Conservation (phyloP, 2,888 invertebrate species). For the Heteromyza rotundicornis region DNA sequence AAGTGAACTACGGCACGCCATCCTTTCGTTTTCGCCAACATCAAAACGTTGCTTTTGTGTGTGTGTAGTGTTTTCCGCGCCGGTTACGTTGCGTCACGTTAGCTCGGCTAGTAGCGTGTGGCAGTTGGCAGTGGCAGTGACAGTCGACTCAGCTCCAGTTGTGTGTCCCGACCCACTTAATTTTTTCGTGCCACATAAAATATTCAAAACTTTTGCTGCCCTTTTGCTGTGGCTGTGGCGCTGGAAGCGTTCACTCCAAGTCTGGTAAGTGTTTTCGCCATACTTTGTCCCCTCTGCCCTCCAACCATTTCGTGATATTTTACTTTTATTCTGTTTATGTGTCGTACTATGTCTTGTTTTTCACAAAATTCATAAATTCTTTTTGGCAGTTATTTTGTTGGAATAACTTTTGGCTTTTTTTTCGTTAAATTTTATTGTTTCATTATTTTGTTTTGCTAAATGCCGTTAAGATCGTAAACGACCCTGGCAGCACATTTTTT, state of each 20-base stretch:
- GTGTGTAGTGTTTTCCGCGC: background rate
- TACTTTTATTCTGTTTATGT: background rate
- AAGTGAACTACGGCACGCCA: too few relatives aligned
- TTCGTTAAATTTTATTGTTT: too few relatives aligned
- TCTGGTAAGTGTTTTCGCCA: background rate
- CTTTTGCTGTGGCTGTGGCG: background rate
- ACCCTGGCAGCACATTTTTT: too few relatives aligned
- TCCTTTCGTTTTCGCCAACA: too few relatives aligned
- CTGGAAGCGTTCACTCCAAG: background rate
- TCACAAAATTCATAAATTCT: background rate
- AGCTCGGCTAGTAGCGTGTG: background rate
- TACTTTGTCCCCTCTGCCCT: too few relatives aligned
- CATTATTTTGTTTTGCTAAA: too few relatives aligned
- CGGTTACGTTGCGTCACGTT: background rate
- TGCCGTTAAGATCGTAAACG: too few relatives aligned
- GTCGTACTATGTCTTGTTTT: background rate
- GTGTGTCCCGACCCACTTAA: constrained; percentile 28
- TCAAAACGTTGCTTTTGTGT: too few relatives aligned
- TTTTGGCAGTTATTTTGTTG: background rate
- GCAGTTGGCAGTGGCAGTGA: constrained; percentile 1
- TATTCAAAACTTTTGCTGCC: constrained; percentile 12
- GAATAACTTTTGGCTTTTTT: background rate
- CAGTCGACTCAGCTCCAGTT: constrained; percentile 8
- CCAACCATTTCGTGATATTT: too few relatives aligned
- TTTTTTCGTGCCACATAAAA: background rate